These are phyloP conservation scores for Anolis apletophallus DNA, from an alignment of 2,797 vertebrate species.

Conservation along the genomic window DNA sequence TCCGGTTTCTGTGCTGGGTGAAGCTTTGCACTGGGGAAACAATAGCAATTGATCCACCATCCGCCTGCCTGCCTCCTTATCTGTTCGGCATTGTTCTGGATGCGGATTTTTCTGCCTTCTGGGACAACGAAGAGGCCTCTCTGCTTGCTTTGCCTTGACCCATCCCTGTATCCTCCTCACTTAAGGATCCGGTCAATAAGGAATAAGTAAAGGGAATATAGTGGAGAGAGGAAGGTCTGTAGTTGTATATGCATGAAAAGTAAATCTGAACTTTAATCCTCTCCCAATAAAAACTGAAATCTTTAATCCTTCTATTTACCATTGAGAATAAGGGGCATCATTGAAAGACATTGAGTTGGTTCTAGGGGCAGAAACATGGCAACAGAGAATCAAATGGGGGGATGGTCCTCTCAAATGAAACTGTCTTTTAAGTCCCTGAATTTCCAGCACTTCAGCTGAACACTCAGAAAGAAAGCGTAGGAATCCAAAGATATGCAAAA, in stretches of 20 bases:
- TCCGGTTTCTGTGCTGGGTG: slow-evolving; percentile 43
- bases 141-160: slow-evolving; percentile 39
- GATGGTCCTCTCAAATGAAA: too few species aligned
- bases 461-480: too few species aligned
- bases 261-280: too few species aligned
- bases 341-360: not conserved
- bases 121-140: slow-evolving; percentile 39
- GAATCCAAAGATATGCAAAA: too few species aligned
- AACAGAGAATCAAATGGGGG: too few species aligned
- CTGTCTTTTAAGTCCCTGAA: too few species aligned
- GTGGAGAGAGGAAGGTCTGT: not conserved
- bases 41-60: slow-evolving; percentile 33
- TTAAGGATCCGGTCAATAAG: not conserved
- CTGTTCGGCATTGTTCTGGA: slow-evolving; percentile 38
- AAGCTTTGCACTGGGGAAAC: slow-evolving; percentile 29
- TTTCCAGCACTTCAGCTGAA: too few species aligned
- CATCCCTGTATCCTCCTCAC: not conserved
- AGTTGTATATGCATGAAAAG: not conserved
- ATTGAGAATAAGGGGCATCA: not conserved
- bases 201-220: not conserved
- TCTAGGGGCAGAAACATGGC: not conserved
- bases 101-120: slow-evolving; percentile 31
- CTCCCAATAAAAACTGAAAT: not conserved
- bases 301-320: not conserved
- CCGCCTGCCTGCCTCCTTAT: not conserved